A percentile compares a stretch with the other conserved stretches of the same genome.
Conservation (phyloP, 2,797 vertebrate genomes). For the Notolabrus celidotus region DNA sequence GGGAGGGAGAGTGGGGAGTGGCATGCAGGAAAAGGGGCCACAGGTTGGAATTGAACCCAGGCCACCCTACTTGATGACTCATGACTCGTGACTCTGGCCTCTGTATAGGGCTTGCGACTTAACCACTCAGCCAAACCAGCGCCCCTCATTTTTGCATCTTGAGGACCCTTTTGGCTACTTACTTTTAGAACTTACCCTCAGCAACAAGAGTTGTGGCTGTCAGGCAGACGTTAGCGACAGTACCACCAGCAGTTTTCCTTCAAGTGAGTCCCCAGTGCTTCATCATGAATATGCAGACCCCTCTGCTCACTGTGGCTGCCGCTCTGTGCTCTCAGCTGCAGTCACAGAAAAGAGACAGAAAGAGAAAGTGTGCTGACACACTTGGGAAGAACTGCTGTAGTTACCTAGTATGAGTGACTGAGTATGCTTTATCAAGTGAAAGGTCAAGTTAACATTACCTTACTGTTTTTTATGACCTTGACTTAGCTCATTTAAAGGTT, state of each 20-base stretch:
- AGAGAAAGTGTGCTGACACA: neutral
- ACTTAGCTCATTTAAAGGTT: too few relatives aligned
- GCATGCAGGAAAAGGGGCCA: too few relatives aligned
- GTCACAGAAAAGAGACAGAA: neutral
- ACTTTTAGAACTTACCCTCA: neutral
- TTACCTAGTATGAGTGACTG: neutral
- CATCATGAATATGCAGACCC: slow-evolving; percentile 29
- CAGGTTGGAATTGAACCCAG: too few relatives aligned
- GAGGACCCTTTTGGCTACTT: neutral
- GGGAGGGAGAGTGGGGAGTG: too few relatives aligned
- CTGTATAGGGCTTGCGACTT: too few relatives aligned
- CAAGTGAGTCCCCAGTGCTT: slow-evolving; percentile 1
- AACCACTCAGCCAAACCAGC: too few relatives aligned
- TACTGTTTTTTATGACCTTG: too few relatives aligned
- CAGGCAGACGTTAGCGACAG: neutral
- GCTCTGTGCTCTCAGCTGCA: slow-evolving; percentile 15
- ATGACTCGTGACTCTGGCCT: too few relatives aligned
- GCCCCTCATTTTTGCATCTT: neutral
- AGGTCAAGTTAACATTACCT: neutral
- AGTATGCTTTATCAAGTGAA: neutral
- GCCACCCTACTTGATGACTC: too few relatives aligned
- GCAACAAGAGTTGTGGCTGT: neutral
- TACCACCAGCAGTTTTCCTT: slow-evolving; percentile 3
- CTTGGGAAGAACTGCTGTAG: too few relatives aligned
- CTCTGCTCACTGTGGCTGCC: slow-evolving; percentile 3